A percentile compares a stretch with the other conserved stretches of the same genome.
Evolutionary conservation across 1,140 invertebrate genomes (phyloP).

Genomic region (Polypedilum vanderplanki): DNA sequence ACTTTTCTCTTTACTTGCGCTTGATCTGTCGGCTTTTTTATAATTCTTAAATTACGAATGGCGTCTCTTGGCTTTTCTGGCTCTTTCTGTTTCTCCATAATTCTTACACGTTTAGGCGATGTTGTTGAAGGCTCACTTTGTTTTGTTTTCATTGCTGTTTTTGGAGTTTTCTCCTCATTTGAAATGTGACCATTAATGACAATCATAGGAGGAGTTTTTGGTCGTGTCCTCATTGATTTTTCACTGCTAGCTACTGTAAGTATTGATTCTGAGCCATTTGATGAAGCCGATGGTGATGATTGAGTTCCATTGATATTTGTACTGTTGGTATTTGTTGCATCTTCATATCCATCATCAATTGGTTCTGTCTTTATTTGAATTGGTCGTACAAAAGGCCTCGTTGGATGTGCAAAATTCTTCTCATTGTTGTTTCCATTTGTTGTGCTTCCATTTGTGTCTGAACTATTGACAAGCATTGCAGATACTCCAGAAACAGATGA

Average conservation of each 20-base stretch:
- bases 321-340: background rate
- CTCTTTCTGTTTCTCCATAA: background rate
- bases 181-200: background rate
- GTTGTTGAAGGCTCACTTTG: background rate
- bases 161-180: background rate
- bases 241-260: background rate
- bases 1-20: background rate
- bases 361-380: conserved; percentile 18
- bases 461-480: background rate
- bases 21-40: background rate
- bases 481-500: background rate
- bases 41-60: background rate
- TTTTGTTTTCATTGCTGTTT: background rate
- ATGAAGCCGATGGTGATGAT: background rate
- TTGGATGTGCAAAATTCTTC: background rate
- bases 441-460: background rate
- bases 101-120: background rate
- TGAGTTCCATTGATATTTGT: background rate
- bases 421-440: background rate
- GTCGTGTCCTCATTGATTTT: background rate
- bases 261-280: background rate
- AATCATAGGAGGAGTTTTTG: conserved; percentile 9
- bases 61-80: background rate
- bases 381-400: background rate
- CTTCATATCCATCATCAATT: background rate